Percentiles rank a stretch among this genome's conserved stretches.
These are phyloP conservation scores for Himantopus leucocephalus DNA, from an alignment of 2,113 vertebrate species.

Conservation along the genomic window DNA sequence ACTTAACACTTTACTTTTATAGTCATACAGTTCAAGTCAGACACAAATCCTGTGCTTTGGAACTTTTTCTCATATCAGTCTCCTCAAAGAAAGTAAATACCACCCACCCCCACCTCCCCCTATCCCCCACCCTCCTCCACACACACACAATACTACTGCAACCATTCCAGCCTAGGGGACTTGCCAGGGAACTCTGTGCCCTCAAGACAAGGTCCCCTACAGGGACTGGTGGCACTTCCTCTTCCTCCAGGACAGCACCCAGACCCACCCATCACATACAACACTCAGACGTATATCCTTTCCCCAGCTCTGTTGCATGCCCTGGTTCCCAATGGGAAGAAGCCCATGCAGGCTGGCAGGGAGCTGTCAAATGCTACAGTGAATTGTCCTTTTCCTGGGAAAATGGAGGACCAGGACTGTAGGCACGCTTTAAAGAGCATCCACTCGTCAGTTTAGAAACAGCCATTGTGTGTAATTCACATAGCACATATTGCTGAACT, in stretches of 20 bases:
- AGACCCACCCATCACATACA: not conserved
- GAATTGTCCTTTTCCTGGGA: not conserved
- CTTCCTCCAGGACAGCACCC: not conserved
- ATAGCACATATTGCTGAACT: not conserved
- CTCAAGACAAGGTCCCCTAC: not conserved
- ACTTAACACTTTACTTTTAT: not conserved
- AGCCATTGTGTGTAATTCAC: not conserved
- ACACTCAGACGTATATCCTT: rapidly evolving
- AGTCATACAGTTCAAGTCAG: not conserved
- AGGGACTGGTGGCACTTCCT: not conserved
- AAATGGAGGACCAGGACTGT: not conserved
- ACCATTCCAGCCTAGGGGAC: not conserved
- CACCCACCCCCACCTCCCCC: too few species aligned
- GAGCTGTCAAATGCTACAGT: not conserved
- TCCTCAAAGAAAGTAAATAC: not conserved
- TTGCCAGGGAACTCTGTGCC: not conserved
- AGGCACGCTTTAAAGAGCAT: rapidly evolving
- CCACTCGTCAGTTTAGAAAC: not conserved
- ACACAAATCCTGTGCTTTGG: not conserved
- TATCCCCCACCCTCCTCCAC: too few species aligned
- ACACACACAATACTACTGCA: not conserved
- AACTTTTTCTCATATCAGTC: not conserved
- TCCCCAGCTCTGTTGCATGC: not conserved
- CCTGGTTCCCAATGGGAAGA: not conserved
- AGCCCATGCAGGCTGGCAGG: not conserved